phyloP scores from a whole-genome alignment of 2,888 invertebrate genomes.

The Scrobipalpa atriplicella region DNA sequence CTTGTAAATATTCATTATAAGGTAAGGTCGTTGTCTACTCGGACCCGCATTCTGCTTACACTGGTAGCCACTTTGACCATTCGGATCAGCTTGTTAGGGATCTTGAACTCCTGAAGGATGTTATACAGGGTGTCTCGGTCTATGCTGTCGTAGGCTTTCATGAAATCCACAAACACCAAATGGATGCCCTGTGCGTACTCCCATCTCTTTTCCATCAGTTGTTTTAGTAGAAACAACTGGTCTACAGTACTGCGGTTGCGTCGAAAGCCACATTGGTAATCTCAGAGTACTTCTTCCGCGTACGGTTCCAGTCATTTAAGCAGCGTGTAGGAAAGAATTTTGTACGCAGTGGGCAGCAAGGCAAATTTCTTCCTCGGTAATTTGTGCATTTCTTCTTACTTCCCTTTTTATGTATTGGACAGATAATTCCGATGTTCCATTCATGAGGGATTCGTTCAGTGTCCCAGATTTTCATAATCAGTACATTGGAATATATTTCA shows the following conservation, averaged over 20 bases:
- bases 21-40: too few relatives aligned
- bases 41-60: too few relatives aligned
- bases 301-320: constrained; percentile 21
- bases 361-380: constrained; percentile 30
- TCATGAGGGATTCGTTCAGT: not conserved
- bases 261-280: constrained; percentile 32
- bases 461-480: constrained; percentile 23
- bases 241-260: constrained; percentile 31
- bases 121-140: too few relatives aligned
- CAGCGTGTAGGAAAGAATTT: constrained; percentile 26
- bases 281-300: constrained; percentile 28
- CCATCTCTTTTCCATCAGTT: constrained; percentile 36
- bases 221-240: constrained; percentile 34
- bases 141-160: constrained; percentile 28
- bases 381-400: constrained; percentile 27
- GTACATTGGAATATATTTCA: not conserved
- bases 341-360: constrained; percentile 29
- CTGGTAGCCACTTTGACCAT: too few relatives aligned
- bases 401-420: constrained; percentile 29
- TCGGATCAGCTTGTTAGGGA: too few relatives aligned
- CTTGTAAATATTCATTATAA: too few relatives aligned
- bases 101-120: too few relatives aligned
- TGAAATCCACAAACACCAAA: constrained; percentile 30
- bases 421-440: constrained; percentile 24
- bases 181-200: constrained; percentile 32